Evolutionary conservation across 1,140 invertebrate genomes (phyloP).

Genomic region (Anadara kagoshimensis): DNA sequence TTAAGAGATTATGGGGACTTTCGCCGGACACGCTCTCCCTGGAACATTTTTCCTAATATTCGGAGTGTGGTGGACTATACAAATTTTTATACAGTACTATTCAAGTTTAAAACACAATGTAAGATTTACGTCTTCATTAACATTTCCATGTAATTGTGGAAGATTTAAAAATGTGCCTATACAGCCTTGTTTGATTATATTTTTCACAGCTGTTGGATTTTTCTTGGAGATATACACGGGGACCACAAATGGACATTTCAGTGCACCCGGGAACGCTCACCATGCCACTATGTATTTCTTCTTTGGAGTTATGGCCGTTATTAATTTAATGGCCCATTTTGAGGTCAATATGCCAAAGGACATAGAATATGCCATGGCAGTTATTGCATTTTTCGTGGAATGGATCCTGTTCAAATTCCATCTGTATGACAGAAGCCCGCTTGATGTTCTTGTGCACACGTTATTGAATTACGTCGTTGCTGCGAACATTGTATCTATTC

Average conservation of each 20-base stretch:
- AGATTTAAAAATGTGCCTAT: constrained; percentile 56
- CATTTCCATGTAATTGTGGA: constrained; percentile 61
- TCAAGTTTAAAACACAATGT: constrained; percentile 43
- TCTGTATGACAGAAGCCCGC: constrained; percentile 72
- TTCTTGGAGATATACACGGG: constrained; percentile 70
- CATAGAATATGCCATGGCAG: constrained; percentile 71
- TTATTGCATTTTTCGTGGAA: constrained; percentile 74
- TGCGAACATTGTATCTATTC: constrained; percentile 55
- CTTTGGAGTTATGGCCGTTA: constrained; percentile 74
- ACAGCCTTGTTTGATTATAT: constrained; percentile 72
- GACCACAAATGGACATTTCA: constrained; percentile 65
- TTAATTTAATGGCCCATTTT: constrained; percentile 72
- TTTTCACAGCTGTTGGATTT: constrained; percentile 70
- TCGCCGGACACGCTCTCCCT: constrained; percentile 74
- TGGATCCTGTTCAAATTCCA: constrained; percentile 76
- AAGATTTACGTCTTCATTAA: constrained; percentile 57
- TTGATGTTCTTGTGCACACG: constrained; percentile 76
- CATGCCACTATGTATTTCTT: constrained; percentile 78
- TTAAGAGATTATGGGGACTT: constrained; percentile 68
- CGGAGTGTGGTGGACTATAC: constrained; percentile 73
- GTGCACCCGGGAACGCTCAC: constrained; percentile 74
- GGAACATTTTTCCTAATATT: constrained; percentile 75
- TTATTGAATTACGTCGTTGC: constrained; percentile 73
- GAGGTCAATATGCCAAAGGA: constrained; percentile 68
- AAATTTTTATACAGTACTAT: constrained; percentile 64